Evolutionary conservation across 2,888 invertebrate species (phyloP).

Genomic region (Ethmia dodecea): DNA sequence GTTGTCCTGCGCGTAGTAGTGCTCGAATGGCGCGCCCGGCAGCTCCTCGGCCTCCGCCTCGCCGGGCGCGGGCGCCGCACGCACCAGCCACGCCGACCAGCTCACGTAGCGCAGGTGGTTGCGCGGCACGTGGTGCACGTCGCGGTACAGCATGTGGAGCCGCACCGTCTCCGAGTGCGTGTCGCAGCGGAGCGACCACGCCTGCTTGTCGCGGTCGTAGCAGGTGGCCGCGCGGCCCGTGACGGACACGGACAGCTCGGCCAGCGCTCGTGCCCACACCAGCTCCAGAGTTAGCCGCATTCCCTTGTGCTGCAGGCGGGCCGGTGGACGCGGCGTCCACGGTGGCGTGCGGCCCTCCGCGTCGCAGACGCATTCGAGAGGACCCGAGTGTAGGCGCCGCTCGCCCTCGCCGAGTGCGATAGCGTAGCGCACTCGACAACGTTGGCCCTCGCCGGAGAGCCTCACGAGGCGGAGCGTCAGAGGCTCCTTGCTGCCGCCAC

Average conservation of each 20-base stretch:
- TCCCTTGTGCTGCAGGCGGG: conserved; percentile 77
- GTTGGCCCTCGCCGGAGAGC: conserved; percentile 88
- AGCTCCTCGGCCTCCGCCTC: conserved; percentile 81
- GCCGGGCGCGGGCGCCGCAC: conserved; percentile 68
- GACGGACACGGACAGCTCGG: conserved; percentile 72
- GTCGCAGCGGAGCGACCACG: conserved; percentile 87
- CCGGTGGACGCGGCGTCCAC: conserved; percentile 82
- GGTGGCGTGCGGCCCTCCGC: conserved; percentile 83
- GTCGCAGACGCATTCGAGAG: conserved; percentile 83
- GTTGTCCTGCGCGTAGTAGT: conserved; percentile 88
- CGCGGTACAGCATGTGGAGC: conserved; percentile 85
- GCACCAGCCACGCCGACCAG: conserved; percentile 84
- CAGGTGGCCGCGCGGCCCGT: conserved; percentile 79
- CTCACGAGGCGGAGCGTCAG: conserved; percentile 79
- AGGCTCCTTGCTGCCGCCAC: conserved; percentile 73
- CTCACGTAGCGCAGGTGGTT: conserved; percentile 84
- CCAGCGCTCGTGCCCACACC: conserved; percentile 82
- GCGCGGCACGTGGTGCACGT: conserved; percentile 86
- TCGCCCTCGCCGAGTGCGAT: conserved; percentile 83
- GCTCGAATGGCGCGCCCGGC: conserved; percentile 85
- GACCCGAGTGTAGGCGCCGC: conserved; percentile 81
- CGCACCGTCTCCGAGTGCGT: conserved; percentile 86
- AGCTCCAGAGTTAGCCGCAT: conserved; percentile 85
- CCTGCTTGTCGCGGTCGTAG: conserved; percentile 88
- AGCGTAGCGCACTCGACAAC: conserved; percentile 85